Percentiles rank a stretch among this genome's conserved stretches.
phyloP scores from a whole-genome alignment of 1,140 invertebrate genomes.

The Eupeodes corollae region DNA sequence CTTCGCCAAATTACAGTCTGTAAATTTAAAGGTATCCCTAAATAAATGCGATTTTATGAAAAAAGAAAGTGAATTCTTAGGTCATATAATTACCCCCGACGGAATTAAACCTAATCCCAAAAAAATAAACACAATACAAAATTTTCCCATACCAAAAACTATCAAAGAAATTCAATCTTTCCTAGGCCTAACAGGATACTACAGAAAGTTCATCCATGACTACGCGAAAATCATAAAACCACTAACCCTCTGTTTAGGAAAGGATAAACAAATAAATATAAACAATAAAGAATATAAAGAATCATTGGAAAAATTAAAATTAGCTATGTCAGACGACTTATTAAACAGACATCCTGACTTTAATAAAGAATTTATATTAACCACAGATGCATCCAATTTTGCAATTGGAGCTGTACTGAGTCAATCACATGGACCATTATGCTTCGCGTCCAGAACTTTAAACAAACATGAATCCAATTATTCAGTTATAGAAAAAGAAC shows the following conservation, averaged over 20 bases:
- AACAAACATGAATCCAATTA: slow-evolving; percentile 14
- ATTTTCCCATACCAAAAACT: too few relatives aligned
- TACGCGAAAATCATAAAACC: background rate
- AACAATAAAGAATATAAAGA: background rate
- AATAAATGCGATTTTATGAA: slow-evolving; percentile 12
- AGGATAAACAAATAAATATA: background rate
- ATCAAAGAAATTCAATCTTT: too few relatives aligned
- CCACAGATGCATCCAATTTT: slow-evolving; percentile 11
- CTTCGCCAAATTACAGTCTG: background rate
- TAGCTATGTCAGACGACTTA: slow-evolving; percentile 2
- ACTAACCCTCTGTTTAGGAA: slow-evolving; percentile 6
- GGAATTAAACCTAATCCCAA: slow-evolving; percentile 4
- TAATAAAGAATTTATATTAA: slow-evolving; percentile 10
- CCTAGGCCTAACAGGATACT: too few relatives aligned
- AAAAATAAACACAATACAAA: slow-evolving; percentile 18
- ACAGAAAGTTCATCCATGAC: too few relatives aligned
- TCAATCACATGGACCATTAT: slow-evolving; percentile 9
- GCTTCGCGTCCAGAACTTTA: slow-evolving; percentile 11
- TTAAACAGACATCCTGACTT: slow-evolving; percentile 14
- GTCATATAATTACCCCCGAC: slow-evolving; percentile 19
- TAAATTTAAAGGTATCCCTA: slow-evolving; percentile 9
- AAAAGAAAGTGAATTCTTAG: slow-evolving; percentile 19
- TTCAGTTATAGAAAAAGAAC: slow-evolving; percentile 14
- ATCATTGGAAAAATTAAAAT: background rate
- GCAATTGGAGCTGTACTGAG: slow-evolving; percentile 13